Conservation (phyloP, 1,140 invertebrate species). For the Drosophila dunni region DNA sequence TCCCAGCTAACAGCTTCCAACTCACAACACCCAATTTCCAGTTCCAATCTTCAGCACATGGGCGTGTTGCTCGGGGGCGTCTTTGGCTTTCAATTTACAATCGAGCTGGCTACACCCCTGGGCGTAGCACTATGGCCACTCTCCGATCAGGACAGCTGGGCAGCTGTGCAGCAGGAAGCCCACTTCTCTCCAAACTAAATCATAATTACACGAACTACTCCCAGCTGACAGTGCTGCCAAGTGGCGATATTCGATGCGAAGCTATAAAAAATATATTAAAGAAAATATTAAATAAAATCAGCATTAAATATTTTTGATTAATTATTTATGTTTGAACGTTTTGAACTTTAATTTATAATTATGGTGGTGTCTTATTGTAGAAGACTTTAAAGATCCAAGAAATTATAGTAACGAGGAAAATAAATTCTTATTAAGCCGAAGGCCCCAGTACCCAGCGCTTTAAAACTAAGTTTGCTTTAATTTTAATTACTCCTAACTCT, state of each 20-base stretch:
- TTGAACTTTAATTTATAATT: no score
- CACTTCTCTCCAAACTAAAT: constrained; percentile 44
- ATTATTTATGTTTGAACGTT: constrained; percentile 2
- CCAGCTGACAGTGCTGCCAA: neutral
- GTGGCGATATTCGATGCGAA: neutral
- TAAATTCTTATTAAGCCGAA: no score
- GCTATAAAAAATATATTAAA: neutral
- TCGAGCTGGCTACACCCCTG: constrained; percentile 68
- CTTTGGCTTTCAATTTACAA: constrained; percentile 73
- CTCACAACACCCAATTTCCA: neutral
- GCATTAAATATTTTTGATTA: neutral
- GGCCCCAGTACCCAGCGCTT: no score
- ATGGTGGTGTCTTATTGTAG: no score
- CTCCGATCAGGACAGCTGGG: neutral
- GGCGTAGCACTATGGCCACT: constrained; percentile 43
- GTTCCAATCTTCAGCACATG: constrained; percentile 42
- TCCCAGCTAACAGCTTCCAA: neutral
- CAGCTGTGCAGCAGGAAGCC: constrained; percentile 26
- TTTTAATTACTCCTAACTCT: no score
- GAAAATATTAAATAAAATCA: no score
- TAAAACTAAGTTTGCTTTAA: no score
- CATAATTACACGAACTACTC: constrained; percentile 65
- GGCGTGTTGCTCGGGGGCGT: constrained; percentile 71
- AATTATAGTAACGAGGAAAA: no score
- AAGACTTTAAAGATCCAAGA: no score